Base-by-base conservation (phyloP, 2,797 vertebrate species). In the Rhyacichthys aspro region DNA sequence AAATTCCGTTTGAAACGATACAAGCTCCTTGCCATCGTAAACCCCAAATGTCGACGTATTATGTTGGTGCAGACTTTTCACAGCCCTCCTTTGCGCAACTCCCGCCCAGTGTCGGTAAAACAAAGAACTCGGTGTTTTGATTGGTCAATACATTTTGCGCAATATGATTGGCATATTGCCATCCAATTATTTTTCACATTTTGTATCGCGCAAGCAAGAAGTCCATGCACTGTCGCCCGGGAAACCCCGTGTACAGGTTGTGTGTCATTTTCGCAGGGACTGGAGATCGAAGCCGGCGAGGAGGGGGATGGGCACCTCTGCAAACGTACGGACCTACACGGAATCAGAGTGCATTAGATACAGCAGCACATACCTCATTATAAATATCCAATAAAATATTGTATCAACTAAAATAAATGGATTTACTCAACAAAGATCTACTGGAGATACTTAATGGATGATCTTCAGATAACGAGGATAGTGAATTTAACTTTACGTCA, bases 191-290 rank as follows among this genome's bases (percentile, higher is more conserved):
- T 0, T 17, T 1, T 6, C 49, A 71, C 63, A 53, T 88, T 81
- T 62, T 65, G 83, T 74, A 57, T 16, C 16, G 52, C 43, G 5
- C 11, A 17, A 8, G 91, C 84, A 74, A 62, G 17, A 72, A 80
- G 92, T 94, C 96, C 96, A 93, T 97, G 95, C 93, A 89, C 89
- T 87, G 90, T 89, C 86, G 89, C 78, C 82, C 56, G 89, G 95
- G 93, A 95, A 95, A 95, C 95, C 96, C 96, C 94, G 95, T 93
- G 89, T 88, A 87, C 87, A 93, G 94, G 94, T 93, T 94, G 94
- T 94, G 95, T 96, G 96, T 96, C 95, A 95, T 94, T 90, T 91
- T 92, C 84, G 88, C 79, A 92, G 86, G 87, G 88, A 88, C 92
- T 94, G 91, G 94, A 94, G 94, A 90, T 91, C 78, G 89, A 86